Evolutionary conservation across 2,113 vertebrate genomes (phyloP).

Genomic region (Chamaea fasciata): DNA sequence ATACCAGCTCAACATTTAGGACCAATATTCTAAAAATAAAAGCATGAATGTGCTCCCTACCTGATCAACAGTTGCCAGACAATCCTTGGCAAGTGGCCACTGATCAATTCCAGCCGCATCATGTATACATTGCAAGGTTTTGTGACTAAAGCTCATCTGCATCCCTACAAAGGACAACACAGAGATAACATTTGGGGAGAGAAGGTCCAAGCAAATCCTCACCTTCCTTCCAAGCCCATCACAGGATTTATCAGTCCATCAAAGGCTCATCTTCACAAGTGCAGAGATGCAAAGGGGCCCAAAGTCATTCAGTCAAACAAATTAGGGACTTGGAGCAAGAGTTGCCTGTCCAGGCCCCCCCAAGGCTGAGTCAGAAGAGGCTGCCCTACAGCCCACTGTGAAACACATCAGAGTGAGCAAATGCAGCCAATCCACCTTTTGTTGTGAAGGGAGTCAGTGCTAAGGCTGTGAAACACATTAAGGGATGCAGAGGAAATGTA

Average conservation of each 20-base stretch:
- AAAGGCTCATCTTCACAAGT: background rate
- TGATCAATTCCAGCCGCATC: background rate
- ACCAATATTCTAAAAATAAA: background rate
- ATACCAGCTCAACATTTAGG: background rate
- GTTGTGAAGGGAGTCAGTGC: accelerated
- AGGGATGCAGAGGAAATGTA: background rate
- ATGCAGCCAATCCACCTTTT: background rate
- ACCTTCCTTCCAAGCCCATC: background rate
- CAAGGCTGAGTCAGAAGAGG: background rate
- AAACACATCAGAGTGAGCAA: background rate
- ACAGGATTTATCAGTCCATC: background rate
- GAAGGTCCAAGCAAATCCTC: background rate
- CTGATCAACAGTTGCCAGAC: background rate
- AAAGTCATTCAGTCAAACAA: background rate
- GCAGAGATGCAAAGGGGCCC: background rate
- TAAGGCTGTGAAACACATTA: background rate
- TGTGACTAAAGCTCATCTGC: background rate
- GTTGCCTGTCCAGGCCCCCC: background rate
- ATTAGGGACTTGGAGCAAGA: background rate
- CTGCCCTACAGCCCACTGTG: background rate
- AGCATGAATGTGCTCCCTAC: background rate
- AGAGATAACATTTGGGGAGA: background rate
- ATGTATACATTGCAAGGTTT: background rate
- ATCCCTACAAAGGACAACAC: background rate
- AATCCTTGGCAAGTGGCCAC: background rate